These are phyloP conservation scores for Harpagoxenus sublaevis DNA, from an alignment of 2,888 invertebrate species.

Conservation along the genomic window DNA sequence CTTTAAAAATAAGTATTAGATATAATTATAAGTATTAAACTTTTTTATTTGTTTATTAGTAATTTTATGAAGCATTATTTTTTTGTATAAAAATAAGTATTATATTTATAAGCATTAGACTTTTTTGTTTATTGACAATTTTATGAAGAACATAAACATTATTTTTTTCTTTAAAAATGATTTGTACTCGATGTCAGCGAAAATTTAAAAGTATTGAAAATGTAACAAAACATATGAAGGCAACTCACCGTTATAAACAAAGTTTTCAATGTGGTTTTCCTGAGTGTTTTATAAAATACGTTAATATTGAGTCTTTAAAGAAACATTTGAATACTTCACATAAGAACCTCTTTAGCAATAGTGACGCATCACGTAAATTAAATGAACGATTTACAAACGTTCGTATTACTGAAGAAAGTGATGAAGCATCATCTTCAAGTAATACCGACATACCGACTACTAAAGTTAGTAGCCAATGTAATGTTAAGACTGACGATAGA, in stretches of 20 bases:
- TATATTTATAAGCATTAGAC: not conserved
- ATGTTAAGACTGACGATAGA: not conserved
- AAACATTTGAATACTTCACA: not conserved
- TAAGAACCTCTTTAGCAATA: not conserved
- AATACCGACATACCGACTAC: not conserved
- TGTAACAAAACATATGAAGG: not conserved
- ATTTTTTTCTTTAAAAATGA: not conserved
- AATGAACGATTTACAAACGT: not conserved
- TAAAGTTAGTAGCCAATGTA: too few species aligned
- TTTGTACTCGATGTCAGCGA: not conserved
- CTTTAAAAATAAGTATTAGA: too few species aligned
- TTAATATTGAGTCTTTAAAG: not conserved
- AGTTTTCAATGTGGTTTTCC: not conserved
- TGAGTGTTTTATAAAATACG: not conserved
- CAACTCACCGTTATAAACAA: not conserved
- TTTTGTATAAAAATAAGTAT: too few species aligned
- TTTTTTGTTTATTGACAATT: not conserved
- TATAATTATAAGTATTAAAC: too few species aligned
- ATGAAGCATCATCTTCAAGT: not conserved
- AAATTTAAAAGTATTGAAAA: not conserved
- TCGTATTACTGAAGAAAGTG: not conserved
- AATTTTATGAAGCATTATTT: too few species aligned
- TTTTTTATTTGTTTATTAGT: too few species aligned
- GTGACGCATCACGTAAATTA: not conserved
- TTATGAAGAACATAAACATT: not conserved